Evolutionary conservation across 1,140 invertebrate species (phyloP), one percentile per base, ranked within the genome.

Genomic region (Drosophila chauvacae): DNA sequence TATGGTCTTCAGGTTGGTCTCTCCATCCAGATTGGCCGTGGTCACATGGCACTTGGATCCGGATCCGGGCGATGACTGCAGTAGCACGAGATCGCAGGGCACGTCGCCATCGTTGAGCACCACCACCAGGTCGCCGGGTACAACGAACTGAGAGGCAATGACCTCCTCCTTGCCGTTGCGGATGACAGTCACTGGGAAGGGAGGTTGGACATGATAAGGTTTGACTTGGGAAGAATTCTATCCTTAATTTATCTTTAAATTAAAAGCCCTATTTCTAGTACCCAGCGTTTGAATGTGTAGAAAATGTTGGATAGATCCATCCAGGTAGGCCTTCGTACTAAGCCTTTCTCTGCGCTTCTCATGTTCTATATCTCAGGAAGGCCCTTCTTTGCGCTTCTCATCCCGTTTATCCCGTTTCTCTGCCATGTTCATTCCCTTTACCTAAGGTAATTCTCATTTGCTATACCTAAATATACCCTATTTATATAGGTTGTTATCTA

Each of bases 11-110:
- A 99, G 93, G 94, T 99, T 99, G 0, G 98, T 99, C 93, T 99
- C 99, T 3, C 99, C 99, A 93, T 99, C 99, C 63, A 99, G 93
- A 94, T 99, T 99, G 14, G 98, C 97, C 0, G 99, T 99, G 93
- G 99, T 99, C 77, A 99, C 97, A 92, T 98, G 99, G 93, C 98
- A 99, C 93, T 99, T 97, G 16, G 97, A 23, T 20, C 20, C 97
- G 45, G 90, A 94, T 23, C 50, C 50, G 10, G 50, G 9, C 30
- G 50, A 33, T 3, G 53, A 56, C 35, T 95, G 94, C 2, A 98
- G 92, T 30, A 97, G 91, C 4, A 97, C 94, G 14, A 97, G 80
- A 91, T 98, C 97, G 72, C 96, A 97, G 0, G 97, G 97, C 16
- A 98, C 95, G 64, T 96, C 95, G 20, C 95, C 94, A 35, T 96